Conservation (phyloP, 2,888 invertebrate species). For the Nycteola revayana region DNA sequence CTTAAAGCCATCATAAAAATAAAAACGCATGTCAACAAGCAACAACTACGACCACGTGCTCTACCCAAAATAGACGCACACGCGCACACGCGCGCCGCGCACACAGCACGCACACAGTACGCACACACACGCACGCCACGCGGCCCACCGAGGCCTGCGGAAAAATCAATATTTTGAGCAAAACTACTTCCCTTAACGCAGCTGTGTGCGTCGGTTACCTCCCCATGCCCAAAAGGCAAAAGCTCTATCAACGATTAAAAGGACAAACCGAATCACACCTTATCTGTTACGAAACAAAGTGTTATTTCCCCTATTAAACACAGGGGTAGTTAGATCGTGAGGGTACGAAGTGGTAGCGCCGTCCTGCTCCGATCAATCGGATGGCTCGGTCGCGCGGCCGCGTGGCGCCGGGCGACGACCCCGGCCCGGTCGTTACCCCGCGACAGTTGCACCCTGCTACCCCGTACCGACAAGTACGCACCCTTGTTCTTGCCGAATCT, state of each 20-base stretch:
- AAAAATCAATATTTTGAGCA: conserved; percentile 83
- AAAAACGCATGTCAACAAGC: conserved; percentile 79
- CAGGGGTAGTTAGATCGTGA: conserved; percentile 67
- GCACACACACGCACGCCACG: conserved; percentile 42
- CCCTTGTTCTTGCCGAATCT: conserved; percentile 75
- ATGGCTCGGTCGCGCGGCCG: conserved; percentile 68
- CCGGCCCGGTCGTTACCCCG: conserved; percentile 76
- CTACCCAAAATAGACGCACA: conserved; percentile 70
- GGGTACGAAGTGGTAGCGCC: conserved; percentile 61
- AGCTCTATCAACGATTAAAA: conserved; percentile 36
- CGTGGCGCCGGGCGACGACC: conserved; percentile 78
- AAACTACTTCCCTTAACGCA: conserved; percentile 76
- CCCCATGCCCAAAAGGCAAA: conserved; percentile 32
- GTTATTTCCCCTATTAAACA: conserved; percentile 51
- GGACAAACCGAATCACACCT: conserved; percentile 56
- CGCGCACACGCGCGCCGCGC: conserved; percentile 44
- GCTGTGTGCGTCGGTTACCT: conserved; percentile 62
- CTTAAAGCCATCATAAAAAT: conserved; percentile 69
- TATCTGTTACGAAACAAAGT: conserved; percentile 60
- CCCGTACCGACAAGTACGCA: conserved; percentile 62
- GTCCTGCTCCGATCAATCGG: conserved; percentile 79
- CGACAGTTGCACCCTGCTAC: conserved; percentile 78
- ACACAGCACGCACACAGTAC: conserved; percentile 36
- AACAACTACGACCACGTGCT: conserved; percentile 78
- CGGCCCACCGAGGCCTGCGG: conserved; percentile 62